Conservation (phyloP, 2,113 vertebrate genomes). For the Todiramphus saurophagus region DNA sequence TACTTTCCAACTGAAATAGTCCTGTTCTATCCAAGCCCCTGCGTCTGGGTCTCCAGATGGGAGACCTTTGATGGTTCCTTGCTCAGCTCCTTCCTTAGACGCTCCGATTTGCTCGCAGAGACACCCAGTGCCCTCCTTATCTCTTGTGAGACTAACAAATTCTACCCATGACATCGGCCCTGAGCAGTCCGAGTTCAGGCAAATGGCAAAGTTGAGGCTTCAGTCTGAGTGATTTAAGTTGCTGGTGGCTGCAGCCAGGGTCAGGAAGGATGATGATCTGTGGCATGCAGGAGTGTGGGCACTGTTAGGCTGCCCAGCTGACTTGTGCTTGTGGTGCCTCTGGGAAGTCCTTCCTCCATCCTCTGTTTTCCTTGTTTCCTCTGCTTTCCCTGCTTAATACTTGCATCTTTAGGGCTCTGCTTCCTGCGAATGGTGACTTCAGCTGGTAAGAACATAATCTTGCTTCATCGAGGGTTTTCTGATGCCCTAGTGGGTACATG, state of each 20-base stretch:
- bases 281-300: not conserved
- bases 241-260: not conserved
- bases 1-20: not conserved
- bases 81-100: not conserved
- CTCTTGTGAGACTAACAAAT: not conserved
- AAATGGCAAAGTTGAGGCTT: not conserved
- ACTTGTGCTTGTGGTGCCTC: not conserved
- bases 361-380: not conserved
- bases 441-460: not conserved
- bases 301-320: not conserved
- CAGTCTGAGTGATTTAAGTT: accelerated
- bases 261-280: not conserved
- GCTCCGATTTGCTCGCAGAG: not conserved
- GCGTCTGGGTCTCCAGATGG: not conserved
- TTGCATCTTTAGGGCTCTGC: not conserved
- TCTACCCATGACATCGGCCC: not conserved
- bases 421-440: not conserved
- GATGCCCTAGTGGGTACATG: not conserved
- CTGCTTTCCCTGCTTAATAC: not conserved
- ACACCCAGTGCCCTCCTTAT: not conserved
- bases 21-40: not conserved
- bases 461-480: not conserved
- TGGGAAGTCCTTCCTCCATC: not conserved
- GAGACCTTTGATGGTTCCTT: not conserved
- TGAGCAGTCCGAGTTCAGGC: not conserved